Conservation (phyloP, 2,888 invertebrate species). For the Xestia rhomboidea region DNA sequence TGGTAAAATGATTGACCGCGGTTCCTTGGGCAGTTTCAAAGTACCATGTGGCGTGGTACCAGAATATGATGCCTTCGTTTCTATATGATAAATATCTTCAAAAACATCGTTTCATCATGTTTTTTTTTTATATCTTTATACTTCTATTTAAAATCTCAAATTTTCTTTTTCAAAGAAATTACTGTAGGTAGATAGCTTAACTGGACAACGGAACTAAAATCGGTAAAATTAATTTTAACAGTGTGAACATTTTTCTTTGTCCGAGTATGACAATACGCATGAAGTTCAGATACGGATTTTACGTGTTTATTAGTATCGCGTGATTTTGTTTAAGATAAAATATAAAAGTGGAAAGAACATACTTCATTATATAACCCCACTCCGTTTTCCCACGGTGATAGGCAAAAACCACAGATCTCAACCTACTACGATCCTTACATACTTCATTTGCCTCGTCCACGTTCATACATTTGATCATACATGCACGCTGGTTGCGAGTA, state of each 20-base stretch:
- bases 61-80: slow-evolving; percentile 17
- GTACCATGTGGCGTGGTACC: slow-evolving; percentile 49
- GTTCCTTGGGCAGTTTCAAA: slow-evolving; percentile 23
- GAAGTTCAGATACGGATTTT: slow-evolving; percentile 11
- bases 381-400: not conserved
- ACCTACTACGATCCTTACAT: not conserved
- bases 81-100: slow-evolving; percentile 31
- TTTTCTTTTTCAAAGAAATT: slow-evolving; percentile 1
- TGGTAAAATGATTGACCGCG: slow-evolving; percentile 37
- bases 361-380: not conserved
- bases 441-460: not conserved
- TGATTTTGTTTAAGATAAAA: not conserved
- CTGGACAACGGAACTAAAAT: slow-evolving; percentile 28
- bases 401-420: not conserved
- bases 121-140: not conserved
- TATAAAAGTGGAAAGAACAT: not conserved
- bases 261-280: slow-evolving; percentile 9
- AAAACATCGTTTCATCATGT: slow-evolving; percentile 4
- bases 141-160: slow-evolving; percentile 9
- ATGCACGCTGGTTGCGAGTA: no score
- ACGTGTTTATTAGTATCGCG: slow-evolving; percentile 28
- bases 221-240: slow-evolving; percentile 28
- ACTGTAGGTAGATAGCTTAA: not conserved
- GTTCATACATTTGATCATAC: not conserved
- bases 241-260: slow-evolving; percentile 8